Base-by-base conservation (phyloP, 2,888 invertebrate species). In the Andrena bucephala region DNA sequence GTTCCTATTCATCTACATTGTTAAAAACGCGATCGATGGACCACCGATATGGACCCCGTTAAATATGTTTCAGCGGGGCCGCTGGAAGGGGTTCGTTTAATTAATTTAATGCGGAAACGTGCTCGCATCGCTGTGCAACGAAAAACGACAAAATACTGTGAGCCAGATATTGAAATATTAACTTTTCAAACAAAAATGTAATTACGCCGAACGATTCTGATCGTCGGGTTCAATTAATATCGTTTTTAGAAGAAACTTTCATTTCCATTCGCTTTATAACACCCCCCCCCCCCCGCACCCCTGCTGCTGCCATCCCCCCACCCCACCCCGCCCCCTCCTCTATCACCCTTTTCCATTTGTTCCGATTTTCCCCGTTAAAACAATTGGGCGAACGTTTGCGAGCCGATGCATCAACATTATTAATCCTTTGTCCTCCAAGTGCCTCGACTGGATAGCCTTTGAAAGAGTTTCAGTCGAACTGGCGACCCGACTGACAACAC, bases 1-100 rank as follows among this genome's bases (percentile, higher is more conserved):
- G 80, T 68, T 68, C 48, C 80, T 79, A 85, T 81, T 82, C 77
- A 72, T 72, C 57, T 52, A 52, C 42, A 62, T 57, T 60, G 72
- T 62, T 50, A 77, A 87, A 87, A 82, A 85, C 77, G 60, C 76
- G 77, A 75, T 80, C 84, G 82, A 87, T 85, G 77, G 69, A 65
- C n/a, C 24, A 20, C 75, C 50, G 52, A 65, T 63, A 66, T 66
- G 3, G 60, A 48, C 52, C 6, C 36, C 65, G 72, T 65, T 70
- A 69, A 81, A 81, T 60, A 69, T 62, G 77, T 63, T 83, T 72
- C 72, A 20, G 33, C 42, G 66, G n/a, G 48, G 20, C 24, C 36
- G 24, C 8, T 5, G 16, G 5, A 77, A 52, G 71, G 63, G 76
- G 60, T 67, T 59, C 72, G 83, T 77, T 85, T 86, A 86, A 86